These are phyloP conservation scores for Thunnus maccoyii DNA, from an alignment of 2,113 vertebrate species.

Conservation along the genomic window DNA sequence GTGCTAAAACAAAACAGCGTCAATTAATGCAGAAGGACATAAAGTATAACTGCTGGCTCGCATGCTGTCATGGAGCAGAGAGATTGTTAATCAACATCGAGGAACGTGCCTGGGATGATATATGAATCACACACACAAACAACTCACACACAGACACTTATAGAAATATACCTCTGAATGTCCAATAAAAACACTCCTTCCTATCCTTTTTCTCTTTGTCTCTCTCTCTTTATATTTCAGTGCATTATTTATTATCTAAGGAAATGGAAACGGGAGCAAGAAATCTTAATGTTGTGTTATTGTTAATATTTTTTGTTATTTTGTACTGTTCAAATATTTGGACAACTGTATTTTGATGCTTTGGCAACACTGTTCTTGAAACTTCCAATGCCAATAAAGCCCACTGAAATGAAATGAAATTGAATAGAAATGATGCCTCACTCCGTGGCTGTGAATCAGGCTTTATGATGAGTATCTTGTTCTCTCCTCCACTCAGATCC, in stretches of 20 bases:
- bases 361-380: too few species aligned
- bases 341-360: too few species aligned
- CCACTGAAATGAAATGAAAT: too few species aligned
- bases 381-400: too few species aligned
- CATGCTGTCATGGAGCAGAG: neutral
- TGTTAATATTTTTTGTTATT: too few species aligned
- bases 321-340: too few species aligned
- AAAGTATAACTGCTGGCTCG: neutral
- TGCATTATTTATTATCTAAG: slow-evolving; percentile 44
- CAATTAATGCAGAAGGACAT: slow-evolving; percentile 15
- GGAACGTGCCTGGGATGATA: neutral
- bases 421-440: slow-evolving; percentile 13
- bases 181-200: neutral
- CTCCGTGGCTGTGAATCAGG: neutral
- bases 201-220: too few species aligned
- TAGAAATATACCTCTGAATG: neutral
- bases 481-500: slow-evolving; percentile 33
- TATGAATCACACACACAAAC: neutral
- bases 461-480: slow-evolving; percentile 54
- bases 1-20: slow-evolving; percentile 25
- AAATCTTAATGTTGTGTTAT: slow-evolving; percentile 15
- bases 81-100: neutral
- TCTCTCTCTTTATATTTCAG: neutral
- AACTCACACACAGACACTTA: neutral
- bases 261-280: slow-evolving; percentile 44